Evolutionary conservation across 1,140 invertebrate species (phyloP).

Genomic region (Manduca sexta): DNA sequence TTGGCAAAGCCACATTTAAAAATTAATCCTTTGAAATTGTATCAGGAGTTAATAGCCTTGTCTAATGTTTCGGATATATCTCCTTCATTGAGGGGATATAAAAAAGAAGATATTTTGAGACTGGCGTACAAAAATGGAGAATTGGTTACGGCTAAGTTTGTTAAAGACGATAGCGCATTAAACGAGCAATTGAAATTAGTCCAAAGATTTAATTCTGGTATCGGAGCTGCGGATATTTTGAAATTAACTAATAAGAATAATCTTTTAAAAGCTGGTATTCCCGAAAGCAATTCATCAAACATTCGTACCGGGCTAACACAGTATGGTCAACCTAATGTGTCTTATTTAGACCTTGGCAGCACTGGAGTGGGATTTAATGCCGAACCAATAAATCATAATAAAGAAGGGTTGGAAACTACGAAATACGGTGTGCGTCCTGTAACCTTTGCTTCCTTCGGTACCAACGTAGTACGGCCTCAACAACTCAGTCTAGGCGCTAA

Average conservation of each 20-base stretch:
- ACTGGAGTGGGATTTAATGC: no score
- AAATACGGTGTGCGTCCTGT: no score
- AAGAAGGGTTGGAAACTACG: no score
- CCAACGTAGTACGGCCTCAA: no score
- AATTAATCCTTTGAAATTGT: constrained; percentile 21
- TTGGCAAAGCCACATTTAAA: constrained; percentile 23
- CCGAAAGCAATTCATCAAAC: no score
- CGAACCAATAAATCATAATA: no score
- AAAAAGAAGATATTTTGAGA: constrained; percentile 29
- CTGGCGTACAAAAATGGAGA: constrained; percentile 27
- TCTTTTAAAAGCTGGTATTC: no score
- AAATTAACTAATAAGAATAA: neutral
- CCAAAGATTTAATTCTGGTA: neutral
- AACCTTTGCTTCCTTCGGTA: no score
- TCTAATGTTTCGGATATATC: constrained; percentile 30
- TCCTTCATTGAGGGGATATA: constrained; percentile 25
- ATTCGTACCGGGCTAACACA: no score
- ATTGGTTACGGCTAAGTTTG: constrained; percentile 33
- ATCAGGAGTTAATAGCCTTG: constrained; percentile 27
- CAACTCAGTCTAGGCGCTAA: no score
- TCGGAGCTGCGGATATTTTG: neutral
- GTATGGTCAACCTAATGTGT: no score
- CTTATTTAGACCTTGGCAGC: no score
- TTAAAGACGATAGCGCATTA: neutral
- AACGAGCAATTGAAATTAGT: neutral